These are phyloP conservation scores for Papilio aristodemus DNA, from an alignment of 1,140 invertebrate species.

Conservation along the genomic window DNA sequence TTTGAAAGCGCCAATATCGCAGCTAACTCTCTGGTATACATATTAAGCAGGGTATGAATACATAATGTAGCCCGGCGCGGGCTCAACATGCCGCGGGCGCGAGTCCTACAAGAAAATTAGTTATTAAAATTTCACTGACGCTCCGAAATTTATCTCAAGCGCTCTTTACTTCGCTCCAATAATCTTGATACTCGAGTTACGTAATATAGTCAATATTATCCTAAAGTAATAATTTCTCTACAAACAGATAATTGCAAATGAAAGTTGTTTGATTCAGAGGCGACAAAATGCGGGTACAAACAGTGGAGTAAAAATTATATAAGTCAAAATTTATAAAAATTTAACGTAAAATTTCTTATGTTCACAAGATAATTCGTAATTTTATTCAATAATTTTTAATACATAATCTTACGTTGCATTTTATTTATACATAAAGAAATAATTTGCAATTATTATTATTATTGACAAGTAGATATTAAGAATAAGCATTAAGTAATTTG, in stretches of 20 bases:
- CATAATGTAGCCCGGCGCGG: slow-evolving; percentile 34
- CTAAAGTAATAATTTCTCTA: not conserved
- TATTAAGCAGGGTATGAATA: slow-evolving; percentile 35
- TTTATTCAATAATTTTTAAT: no score
- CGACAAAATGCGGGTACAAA: no score
- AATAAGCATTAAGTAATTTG: not conserved
- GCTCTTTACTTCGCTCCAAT: slow-evolving; percentile 44
- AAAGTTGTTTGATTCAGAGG: no score
- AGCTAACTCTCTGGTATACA: slow-evolving; percentile 35
- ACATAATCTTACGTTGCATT: no score
- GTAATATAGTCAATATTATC: slow-evolving; percentile 35
- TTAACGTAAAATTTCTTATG: no score
- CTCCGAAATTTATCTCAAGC: slow-evolving; percentile 77
- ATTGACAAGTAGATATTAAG: not conserved
- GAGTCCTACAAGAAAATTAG: slow-evolving; percentile 80
- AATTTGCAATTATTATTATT: no score
- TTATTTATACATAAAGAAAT: no score
- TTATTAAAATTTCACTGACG: slow-evolving; percentile 81
- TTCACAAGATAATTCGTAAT: no score
- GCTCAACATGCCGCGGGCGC: slow-evolving; percentile 47
- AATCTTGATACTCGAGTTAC: slow-evolving; percentile 44
- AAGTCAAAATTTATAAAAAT: no score
- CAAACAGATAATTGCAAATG: no score
- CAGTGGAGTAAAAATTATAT: no score
- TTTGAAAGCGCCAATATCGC: slow-evolving; percentile 28